Percentiles rank a stretch among this genome's conserved stretches.
Evolutionary conservation across 2,797 vertebrate species (phyloP).

Genomic region (Enteromius anoplus): DNA sequence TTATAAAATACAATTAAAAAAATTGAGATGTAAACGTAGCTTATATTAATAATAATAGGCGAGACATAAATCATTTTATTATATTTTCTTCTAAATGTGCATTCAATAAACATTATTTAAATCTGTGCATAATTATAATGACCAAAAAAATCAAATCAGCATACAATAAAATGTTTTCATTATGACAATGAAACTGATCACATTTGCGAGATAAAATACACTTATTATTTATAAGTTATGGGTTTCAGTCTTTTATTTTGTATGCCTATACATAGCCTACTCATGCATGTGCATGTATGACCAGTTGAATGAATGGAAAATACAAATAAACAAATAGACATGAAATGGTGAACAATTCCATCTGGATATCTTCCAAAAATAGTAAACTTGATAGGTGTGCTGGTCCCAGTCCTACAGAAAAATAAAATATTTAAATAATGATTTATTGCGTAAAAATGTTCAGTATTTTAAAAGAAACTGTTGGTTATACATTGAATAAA

Average conservation of each 20-base stretch:
- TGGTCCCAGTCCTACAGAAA: slow-evolving; percentile 22
- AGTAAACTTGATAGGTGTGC: neutral
- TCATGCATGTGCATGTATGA: neutral
- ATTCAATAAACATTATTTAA: slow-evolving; percentile 2
- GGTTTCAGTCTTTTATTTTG: neutral
- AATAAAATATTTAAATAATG: neutral
- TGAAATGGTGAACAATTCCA: neutral
- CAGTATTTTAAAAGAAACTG: neutral
- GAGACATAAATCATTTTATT: neutral
- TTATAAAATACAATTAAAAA: neutral
- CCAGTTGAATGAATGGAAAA: neutral
- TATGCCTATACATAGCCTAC: neutral
- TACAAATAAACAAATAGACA: neutral
- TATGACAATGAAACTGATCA: neutral
- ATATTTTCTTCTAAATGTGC: neutral
- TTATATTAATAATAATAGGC: neutral
- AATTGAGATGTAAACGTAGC: neutral
- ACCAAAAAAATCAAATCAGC: neutral
- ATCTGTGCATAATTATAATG: neutral
- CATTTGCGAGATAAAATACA: neutral
- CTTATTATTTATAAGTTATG: neutral
- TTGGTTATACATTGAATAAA: neutral
- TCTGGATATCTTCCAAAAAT: slow-evolving; percentile 12
- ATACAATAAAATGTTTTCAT: neutral
- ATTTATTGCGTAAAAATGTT: too few relatives aligned